Conservation (phyloP, 92 coral and sea anemone genomes). For the Muricea muricata region DNA sequence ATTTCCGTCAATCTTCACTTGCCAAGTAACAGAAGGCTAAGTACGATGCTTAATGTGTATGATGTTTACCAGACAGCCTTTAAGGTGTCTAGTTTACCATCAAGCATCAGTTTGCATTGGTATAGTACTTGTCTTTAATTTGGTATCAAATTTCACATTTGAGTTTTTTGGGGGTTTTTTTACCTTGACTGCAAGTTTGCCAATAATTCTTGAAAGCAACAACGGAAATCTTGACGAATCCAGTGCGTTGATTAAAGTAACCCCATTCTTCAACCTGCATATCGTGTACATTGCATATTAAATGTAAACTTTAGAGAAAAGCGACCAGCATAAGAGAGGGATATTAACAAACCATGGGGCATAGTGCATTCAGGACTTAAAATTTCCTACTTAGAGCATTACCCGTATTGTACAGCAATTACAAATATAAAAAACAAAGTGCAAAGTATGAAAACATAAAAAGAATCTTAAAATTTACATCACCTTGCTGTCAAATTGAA, state of each 20-base stretch:
- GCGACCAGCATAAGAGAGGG: neutral
- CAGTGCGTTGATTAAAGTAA: slow-evolving; percentile 73
- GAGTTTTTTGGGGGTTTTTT: too few relatives aligned
- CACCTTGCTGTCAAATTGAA: slow-evolving; percentile 39
- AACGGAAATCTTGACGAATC: slow-evolving; percentile 83
- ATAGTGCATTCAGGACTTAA: too few relatives aligned
- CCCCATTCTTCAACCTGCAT: slow-evolving; percentile 87
- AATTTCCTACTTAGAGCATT: neutral
- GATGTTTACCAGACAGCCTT: too few relatives aligned
- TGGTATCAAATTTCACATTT: too few relatives aligned
- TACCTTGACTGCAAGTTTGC: slow-evolving; percentile 90
- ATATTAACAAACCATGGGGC: too few relatives aligned
- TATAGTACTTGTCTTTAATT: too few relatives aligned
- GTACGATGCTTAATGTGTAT: too few relatives aligned
- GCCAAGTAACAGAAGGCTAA: too few relatives aligned
- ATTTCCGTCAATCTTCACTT: too few relatives aligned
- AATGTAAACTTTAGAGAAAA: too few relatives aligned
- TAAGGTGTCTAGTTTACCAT: too few relatives aligned
- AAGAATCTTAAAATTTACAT: neutral
- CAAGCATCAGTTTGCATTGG: too few relatives aligned
- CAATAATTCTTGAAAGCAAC: slow-evolving; percentile 80
- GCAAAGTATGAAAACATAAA: neutral
- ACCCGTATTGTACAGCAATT: neutral
- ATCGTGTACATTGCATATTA: neutral
- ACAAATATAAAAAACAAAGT: neutral